Evolutionary conservation across 2,113 vertebrate genomes (phyloP).

Genomic region (Prietella phreatophila): DNA sequence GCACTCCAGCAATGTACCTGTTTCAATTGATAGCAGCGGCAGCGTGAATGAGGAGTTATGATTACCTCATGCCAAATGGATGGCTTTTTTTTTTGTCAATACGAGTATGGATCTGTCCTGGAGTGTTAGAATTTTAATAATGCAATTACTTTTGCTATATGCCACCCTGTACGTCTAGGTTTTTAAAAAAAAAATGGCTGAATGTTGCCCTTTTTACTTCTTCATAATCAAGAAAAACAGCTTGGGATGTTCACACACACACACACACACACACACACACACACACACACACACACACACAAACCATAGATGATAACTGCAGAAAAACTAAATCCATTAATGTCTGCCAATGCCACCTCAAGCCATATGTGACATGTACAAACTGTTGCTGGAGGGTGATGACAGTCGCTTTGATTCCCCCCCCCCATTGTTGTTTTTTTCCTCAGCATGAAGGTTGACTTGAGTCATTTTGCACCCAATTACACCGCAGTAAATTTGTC

Average conservation of each 20-base stretch:
- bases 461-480: slow-evolving; percentile 95
- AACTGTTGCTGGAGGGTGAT: slow-evolving; percentile 72
- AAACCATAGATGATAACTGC: slow-evolving; percentile 6
- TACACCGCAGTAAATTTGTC: slow-evolving; percentile 98
- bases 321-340: slow-evolving; percentile 68
- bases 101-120: slow-evolving; percentile 37
- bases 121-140: slow-evolving; percentile 47
- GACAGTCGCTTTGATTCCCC: slow-evolving; percentile 70
- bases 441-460: slow-evolving; percentile 85
- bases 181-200: neutral
- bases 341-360: slow-evolving; percentile 67
- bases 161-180: slow-evolving; percentile 2
- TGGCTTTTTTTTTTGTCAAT: slow-evolving; percentile 38
- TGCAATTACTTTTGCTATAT: slow-evolving; percentile 48
- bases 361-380: slow-evolving; percentile 76
- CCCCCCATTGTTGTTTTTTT: slow-evolving; percentile 7
- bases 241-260: slow-evolving; percentile 26
- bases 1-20: slow-evolving; percentile 45
- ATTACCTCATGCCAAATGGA: slow-evolving; percentile 50
- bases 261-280: slow-evolving; percentile 27
- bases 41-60: slow-evolving; percentile 46
- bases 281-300: slow-evolving; percentile 35
- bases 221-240: slow-evolving; percentile 23
- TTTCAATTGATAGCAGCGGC: slow-evolving; percentile 38
- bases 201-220: slow-evolving; percentile 17